Percentiles rank a stretch among this genome's conserved stretches.
Conservation (phyloP, 2,113 vertebrate genomes). For the Gavialis gangeticus region DNA sequence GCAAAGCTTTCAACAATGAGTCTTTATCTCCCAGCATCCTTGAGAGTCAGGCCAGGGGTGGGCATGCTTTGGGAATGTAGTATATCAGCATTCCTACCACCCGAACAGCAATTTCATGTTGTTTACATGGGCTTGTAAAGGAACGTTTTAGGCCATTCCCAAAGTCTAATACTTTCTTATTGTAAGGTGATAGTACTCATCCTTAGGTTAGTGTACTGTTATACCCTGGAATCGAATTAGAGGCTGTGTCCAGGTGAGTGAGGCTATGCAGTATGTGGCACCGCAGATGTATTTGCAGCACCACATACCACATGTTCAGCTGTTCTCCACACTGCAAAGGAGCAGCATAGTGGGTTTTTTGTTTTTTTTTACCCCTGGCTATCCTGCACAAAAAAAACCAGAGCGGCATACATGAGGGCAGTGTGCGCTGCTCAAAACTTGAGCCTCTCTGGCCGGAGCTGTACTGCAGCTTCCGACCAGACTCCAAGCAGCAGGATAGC, state of each 20-base stretch:
- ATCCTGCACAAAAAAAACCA: neutral
- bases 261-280: too few species aligned
- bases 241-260: neutral
- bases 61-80: neutral
- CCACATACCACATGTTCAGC: too few species aligned
- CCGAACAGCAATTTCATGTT: neutral
- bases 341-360: neutral
- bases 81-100: neutral
- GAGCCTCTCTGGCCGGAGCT: too few species aligned
- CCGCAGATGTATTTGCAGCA: too few species aligned
- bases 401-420: too few species aligned
- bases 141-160: neutral
- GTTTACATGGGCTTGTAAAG: neutral
- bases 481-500: too few species aligned
- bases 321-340: too few species aligned
- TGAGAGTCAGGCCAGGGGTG: neutral
- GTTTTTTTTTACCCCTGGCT: neutral
- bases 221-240: neutral
- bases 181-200: neutral
- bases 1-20: neutral
- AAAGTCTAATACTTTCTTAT: neutral
- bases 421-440: too few species aligned
- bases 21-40: neutral
- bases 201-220: neutral
- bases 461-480: too few species aligned